Base-by-base conservation (phyloP, 1,140 invertebrate genomes). In the Drosophila bifasciata region DNA sequence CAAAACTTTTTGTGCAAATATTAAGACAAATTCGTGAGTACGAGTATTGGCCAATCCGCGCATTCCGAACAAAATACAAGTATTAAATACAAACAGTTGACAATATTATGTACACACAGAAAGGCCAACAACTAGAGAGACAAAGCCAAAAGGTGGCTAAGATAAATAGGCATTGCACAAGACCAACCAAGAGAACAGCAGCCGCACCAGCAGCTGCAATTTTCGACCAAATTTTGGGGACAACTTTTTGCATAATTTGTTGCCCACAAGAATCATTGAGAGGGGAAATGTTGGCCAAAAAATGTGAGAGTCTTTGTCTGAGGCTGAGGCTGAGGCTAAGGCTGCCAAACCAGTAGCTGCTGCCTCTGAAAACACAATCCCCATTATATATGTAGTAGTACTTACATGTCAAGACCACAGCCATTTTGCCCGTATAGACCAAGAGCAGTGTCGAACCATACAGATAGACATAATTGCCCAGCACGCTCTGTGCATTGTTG, bases 361-460 rank as follows among this genome's bases (percentile, higher is more conserved):
- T 36, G 11, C 32, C 32, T n/a, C 11, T 41, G 32, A 41, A 49
- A 13, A 51, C 23, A 25, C 23, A 46, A 36, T 45, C 23, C 7
- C 32, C 61, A 56, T 62, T n/a, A n/a, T n/a, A n/a, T n/a, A n/a
- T n/a, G n/a, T n/a, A n/a, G n/a, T n/a, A n/a, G n/a, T 90, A 96
- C 96, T 97, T 93, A 98, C 97, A 98, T 56, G 97, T 96, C 67
- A 98, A 92, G 44, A 97, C 96, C n/a, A 98, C 98, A 3, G 97
- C 96, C 97, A 98, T 98, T 92, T 98, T 96, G 50, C 97, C 97
- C 8, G 97, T 98, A 85, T 98, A 98, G 66, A 98, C 96, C 15
- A 98, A 93, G 57, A 99, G 95, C 45, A 99, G 92, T 81, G 98
- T 94, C 13, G 96, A 96, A 69, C 98, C 98, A 91, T 98, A 99